These are phyloP conservation scores for Helicoverpa zea DNA, from an alignment of 1,140 invertebrate species.

Conservation along the genomic window DNA sequence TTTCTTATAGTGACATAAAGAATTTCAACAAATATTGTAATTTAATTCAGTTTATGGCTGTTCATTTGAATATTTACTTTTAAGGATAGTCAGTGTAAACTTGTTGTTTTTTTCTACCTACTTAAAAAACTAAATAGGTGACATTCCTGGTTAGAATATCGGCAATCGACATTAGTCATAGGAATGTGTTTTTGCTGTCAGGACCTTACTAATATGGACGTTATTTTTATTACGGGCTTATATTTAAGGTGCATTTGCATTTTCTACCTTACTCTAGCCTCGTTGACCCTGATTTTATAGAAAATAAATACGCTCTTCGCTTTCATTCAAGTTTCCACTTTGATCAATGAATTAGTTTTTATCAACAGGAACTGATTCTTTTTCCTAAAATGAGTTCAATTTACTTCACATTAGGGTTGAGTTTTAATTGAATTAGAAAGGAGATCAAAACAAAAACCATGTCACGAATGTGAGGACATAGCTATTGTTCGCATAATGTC, in stretches of 20 bases:
- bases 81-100: neutral
- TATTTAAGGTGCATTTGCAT: too few species aligned
- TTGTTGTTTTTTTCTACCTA: neutral
- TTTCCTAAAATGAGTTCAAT: neutral
- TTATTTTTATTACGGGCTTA: too few species aligned
- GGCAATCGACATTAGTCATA: neutral
- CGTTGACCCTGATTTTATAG: constrained; percentile 1
- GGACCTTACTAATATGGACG: neutral
- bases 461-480: constrained; percentile 43
- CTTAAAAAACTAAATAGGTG: neutral
- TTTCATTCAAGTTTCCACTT: constrained; percentile 46
- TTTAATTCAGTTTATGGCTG: neutral
- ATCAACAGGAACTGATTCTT: neutral
- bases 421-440: constrained; percentile 8
- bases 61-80: neutral
- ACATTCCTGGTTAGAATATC: neutral
- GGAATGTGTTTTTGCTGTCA: neutral
- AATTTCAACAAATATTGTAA: neutral
- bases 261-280: neutral
- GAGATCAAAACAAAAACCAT: constrained; percentile 37
- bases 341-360: constrained; percentile 40
- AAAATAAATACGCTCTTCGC: constrained; percentile 31
- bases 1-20: neutral
- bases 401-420: constrained; percentile 12
- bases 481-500: constrained; percentile 42